These are phyloP conservation scores for Antidorcas marsupialis DNA, from an alignment of 2,113 vertebrate genomes.

Conservation along the genomic window DNA sequence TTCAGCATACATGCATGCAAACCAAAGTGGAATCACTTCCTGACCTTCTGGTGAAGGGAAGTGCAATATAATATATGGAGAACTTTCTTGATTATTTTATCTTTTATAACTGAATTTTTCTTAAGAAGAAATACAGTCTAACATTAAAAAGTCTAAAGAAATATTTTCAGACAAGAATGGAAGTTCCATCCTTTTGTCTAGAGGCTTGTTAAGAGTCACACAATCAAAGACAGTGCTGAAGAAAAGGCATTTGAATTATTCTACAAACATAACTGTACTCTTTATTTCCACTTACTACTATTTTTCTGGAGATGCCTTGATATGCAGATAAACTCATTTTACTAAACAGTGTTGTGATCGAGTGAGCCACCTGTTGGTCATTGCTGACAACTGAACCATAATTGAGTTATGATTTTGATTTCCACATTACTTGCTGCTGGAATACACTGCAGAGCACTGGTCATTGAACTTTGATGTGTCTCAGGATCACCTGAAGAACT, in stretches of 20 bases:
- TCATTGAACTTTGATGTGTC: neutral
- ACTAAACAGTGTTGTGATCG: neutral
- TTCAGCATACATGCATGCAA: neutral
- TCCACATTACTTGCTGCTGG: neutral
- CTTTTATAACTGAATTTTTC: neutral
- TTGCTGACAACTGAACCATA: conserved; percentile 10
- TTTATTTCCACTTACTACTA: neutral
- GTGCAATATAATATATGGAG: neutral
- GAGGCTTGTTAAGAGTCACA: neutral
- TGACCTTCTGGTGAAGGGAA: neutral
- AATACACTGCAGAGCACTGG: neutral
- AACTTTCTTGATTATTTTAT: neutral
- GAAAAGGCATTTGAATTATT: neutral
- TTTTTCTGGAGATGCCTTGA: neutral
- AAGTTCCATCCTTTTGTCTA: neutral
- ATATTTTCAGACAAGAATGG: neutral
- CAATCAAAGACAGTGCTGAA: neutral
- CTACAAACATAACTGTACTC: neutral
- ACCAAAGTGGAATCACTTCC: neutral
- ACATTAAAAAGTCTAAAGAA: neutral
- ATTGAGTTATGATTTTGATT: neutral
- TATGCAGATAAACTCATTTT: neutral
- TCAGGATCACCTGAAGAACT: neutral
- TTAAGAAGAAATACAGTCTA: neutral
- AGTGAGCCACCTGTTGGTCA: conserved; percentile 62